Conservation (phyloP, 2,113 vertebrate species). For the Mesitornis unicolor region DNA sequence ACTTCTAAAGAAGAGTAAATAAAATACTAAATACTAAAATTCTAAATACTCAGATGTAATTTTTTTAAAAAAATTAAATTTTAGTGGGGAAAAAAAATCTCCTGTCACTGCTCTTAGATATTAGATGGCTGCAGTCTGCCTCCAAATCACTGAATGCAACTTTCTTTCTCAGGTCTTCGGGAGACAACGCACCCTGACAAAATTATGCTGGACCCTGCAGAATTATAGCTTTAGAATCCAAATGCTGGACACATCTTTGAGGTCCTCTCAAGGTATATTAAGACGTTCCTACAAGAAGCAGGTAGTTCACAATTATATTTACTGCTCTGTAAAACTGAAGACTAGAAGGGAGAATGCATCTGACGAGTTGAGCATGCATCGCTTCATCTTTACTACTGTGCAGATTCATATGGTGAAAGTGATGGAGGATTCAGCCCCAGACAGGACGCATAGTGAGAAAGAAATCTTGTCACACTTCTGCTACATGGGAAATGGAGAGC, state of each 20-base stretch:
- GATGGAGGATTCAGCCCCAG: neutral
- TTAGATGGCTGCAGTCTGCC: neutral
- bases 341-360: neutral
- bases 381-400: neutral
- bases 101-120: neutral
- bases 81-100: neutral
- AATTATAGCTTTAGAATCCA: neutral
- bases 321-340: neutral
- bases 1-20: neutral
- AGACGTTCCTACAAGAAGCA: neutral
- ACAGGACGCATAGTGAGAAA: neutral
- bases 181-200: neutral
- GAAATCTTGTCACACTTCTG: neutral
- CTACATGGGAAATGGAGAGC: neutral
- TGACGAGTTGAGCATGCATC: neutral
- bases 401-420: neutral
- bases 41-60: neutral
- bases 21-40: too few species aligned
- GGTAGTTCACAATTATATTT: neutral
- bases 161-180: neutral
- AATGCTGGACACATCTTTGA: neutral
- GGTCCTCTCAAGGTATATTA: neutral
- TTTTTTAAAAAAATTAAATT: neutral
- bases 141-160: neutral
- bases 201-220: neutral